phyloP scores from a whole-genome alignment of 2,888 invertebrate genomes.

The Ochlodes sylvanus region DNA sequence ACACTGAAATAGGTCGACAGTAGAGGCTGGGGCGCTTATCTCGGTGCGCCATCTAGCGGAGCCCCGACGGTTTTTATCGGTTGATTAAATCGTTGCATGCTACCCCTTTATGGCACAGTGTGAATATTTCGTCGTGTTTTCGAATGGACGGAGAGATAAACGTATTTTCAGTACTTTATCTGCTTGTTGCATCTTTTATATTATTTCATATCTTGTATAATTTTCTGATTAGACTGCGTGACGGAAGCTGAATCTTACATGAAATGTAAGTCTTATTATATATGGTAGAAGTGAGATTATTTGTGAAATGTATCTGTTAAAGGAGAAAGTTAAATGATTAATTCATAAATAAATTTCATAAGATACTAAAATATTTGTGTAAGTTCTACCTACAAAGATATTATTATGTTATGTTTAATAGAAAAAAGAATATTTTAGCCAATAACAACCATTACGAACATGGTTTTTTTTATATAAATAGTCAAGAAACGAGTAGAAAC shows the following conservation, averaged over 20 bases:
- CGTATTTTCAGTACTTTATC: constrained; percentile 39
- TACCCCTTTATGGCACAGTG: constrained; percentile 72
- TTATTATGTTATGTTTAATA: no score
- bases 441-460: no score
- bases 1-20: constrained; percentile 3
- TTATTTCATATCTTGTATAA: constrained; percentile 30
- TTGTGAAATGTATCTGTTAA: no score
- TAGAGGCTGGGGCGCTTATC: constrained; percentile 59
- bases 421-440: no score
- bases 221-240: neutral
- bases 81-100: constrained; percentile 75
- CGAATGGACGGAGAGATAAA: constrained; percentile 56
- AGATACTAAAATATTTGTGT: no score
- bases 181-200: constrained; percentile 33
- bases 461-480: no score
- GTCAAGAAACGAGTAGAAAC: no score
- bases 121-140: constrained; percentile 67
- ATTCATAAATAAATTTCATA: no score
- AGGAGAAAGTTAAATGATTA: no score
- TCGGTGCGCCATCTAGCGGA: constrained; percentile 65
- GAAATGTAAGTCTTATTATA: neutral
- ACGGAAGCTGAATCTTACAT: neutral
- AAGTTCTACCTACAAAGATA: no score
- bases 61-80: constrained; percentile 74
- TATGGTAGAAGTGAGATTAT: no score